These are phyloP conservation scores for Cherax destructor DNA, from an alignment of 1,140 invertebrate species.

Conservation along the genomic window DNA sequence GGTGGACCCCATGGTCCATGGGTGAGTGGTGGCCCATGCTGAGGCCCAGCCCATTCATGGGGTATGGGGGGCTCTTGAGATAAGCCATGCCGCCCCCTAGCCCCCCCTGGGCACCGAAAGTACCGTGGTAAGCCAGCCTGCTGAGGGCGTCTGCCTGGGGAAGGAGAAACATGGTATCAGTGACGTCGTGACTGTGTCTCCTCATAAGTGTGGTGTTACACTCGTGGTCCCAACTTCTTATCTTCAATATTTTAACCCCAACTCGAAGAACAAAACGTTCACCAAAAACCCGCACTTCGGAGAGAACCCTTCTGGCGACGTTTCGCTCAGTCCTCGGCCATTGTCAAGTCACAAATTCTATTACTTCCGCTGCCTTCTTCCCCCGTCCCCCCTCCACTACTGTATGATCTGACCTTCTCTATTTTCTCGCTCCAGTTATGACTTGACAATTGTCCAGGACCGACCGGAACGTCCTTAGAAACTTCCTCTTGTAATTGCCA, in stretches of 20 bases:
- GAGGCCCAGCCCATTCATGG: constrained; percentile 79
- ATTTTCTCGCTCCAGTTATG: no score
- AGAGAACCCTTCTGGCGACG: no score
- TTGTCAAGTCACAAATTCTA: no score
- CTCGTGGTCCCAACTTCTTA: neutral
- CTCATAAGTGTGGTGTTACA: neutral
- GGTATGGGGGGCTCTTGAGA: constrained; percentile 79
- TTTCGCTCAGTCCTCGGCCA: no score
- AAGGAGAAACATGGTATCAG: neutral
- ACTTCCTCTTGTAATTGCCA: no score
- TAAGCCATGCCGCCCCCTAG: constrained; percentile 77
- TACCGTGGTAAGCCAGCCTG: constrained; percentile 55
- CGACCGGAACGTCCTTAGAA: no score
- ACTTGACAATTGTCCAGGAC: no score
- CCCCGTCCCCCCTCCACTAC: no score
- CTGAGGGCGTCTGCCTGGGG: neutral
- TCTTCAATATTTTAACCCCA: neutral
- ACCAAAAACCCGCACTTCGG: no score
- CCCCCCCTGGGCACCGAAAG: constrained; percentile 55
- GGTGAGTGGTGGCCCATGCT: constrained; percentile 76
- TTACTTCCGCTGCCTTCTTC: no score
- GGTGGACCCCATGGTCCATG: constrained; percentile 80
- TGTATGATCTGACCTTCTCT: no score
- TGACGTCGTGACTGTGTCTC: neutral
- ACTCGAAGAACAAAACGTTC: no score